Percentiles rank a stretch among this genome's conserved stretches.
Conservation (phyloP, 2,113 vertebrate genomes). For the Mustelus asterias region DNA sequence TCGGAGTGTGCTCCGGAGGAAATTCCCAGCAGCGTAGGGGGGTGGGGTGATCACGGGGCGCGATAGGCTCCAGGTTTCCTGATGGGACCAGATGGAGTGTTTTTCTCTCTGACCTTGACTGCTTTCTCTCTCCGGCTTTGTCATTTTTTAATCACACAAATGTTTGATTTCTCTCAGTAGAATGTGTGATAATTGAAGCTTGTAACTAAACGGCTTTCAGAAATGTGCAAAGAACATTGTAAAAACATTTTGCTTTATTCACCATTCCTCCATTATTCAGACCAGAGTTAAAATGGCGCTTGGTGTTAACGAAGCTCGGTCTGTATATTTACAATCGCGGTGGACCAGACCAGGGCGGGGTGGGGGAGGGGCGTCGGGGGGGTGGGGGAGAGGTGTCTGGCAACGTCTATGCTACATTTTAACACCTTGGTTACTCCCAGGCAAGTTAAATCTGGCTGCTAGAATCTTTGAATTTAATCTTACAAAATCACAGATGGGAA, state of each 20-base stretch:
- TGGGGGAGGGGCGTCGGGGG: not conserved
- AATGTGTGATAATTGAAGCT: not conserved
- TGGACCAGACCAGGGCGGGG: not conserved
- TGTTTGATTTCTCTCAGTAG: not conserved
- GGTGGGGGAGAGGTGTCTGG: not conserved
- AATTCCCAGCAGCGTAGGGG: not conserved
- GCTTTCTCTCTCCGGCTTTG: not conserved
- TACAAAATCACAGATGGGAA: not conserved
- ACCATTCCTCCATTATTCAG: not conserved
- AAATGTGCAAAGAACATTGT: not conserved
- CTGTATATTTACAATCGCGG: not conserved
- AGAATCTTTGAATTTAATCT: not conserved
- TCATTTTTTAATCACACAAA: not conserved
- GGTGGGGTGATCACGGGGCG: not conserved
- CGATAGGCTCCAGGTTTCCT: not conserved
- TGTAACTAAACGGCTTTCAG: not conserved
- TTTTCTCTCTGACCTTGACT: not conserved
- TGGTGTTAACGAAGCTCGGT: not conserved
- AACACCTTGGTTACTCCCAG: not conserved
- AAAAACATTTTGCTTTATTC: not conserved
- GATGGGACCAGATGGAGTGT: not conserved
- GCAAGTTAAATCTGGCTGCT: not conserved
- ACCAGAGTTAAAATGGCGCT: not conserved
- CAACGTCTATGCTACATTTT: not conserved
- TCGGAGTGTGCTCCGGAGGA: not conserved